Evolutionary conservation across 2,113 vertebrate genomes (phyloP), one percentile per base, ranked within the genome.

Genomic region (Campylomormyrus tamandua): DNA sequence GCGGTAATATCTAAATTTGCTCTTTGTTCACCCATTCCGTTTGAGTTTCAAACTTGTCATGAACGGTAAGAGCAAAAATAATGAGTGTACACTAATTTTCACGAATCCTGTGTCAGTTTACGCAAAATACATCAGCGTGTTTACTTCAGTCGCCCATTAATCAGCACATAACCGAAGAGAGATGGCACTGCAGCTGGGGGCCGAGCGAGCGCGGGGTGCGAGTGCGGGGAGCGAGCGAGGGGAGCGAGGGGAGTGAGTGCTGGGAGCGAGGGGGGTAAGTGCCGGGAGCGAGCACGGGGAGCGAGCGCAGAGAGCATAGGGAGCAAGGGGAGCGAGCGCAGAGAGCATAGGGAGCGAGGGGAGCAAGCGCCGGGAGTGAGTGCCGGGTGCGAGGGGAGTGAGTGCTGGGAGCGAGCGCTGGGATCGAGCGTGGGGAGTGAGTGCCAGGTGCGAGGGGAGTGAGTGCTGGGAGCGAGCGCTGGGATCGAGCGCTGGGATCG

Each of bases 81-180:
- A 35, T 87, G 49, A 53, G 50, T 87, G 24, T 39, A 39, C 85
- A 39, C 85, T 4, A 56, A 56, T 87, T 87, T 87, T 87, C 24
- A 31, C 31, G 13, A 53, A 87, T 50, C 27, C 50, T 35, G 50
- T 35, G 85, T 87, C 85, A 19, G 45, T 87, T 52, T 87, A n/a
- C 50, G 31, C 85, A n/a, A 53, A 87, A 35, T 53, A 87, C 50
- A 53, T 53, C 49, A 35, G 31, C 17, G 31, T 53, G 83, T 48
- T 84, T 84, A 48, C 42, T n/a, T 84, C 83, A 45, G 85, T 31
- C 50, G 48, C 15, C 85, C 50, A 56, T 87, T 87, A 87, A 53
- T 87, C 85, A 53, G 85, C 27, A 53, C 50, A 35, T 87, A 87
- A 87, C 11, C 50, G 50, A 87, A 87, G 50, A 56, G n/a, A 87